These are phyloP conservation scores for Aphaenogaster floridana DNA, from an alignment of 1,140 invertebrate species.

Conservation along the genomic window DNA sequence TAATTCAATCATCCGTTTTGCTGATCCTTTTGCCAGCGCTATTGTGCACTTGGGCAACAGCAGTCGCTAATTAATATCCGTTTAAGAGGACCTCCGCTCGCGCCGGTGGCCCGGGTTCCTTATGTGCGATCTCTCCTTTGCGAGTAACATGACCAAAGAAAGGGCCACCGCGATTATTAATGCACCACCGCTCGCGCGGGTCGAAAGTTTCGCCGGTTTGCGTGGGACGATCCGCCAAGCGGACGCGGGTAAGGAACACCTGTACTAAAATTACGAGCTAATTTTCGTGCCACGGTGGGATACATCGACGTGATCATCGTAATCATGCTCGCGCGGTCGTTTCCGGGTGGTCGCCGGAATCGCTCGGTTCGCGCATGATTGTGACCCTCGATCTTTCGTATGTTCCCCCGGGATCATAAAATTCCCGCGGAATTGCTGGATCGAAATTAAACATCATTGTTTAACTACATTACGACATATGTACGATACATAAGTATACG, in stretches of 20 bases:
- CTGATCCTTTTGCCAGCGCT: conserved; percentile 4
- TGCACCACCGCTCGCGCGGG: conserved; percentile 9
- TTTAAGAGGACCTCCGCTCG: conserved; percentile 51
- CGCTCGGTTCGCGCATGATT: conserved; percentile 24
- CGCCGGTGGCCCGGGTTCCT: conserved; percentile 9
- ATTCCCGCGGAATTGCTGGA: conserved; percentile 24
- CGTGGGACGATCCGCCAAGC: conserved; percentile 29
- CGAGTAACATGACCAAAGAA: conserved; percentile 19
- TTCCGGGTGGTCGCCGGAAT: conserved; percentile 63
- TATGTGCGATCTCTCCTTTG: not conserved
- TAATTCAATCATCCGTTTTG: conserved; percentile 52
- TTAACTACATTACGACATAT: not conserved
- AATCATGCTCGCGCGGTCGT: conserved; percentile 42
- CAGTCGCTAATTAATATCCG: conserved; percentile 60
- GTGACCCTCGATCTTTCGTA: conserved; percentile 10
- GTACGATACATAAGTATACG: not conserved
- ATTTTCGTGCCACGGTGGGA: conserved; percentile 57
- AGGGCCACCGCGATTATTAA: conserved; percentile 49
- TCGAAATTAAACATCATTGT: conserved; percentile 31
- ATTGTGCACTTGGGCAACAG: conserved; percentile 29
- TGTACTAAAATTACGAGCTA: conserved; percentile 70
- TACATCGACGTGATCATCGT: conserved; percentile 45
- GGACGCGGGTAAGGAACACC: conserved; percentile 47
- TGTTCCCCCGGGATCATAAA: not conserved
- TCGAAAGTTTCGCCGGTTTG: conserved; percentile 30